These are phyloP conservation scores for Pseudochaenichthys georgianus DNA, from an alignment of 2,797 vertebrate genomes.

Conservation along the genomic window DNA sequence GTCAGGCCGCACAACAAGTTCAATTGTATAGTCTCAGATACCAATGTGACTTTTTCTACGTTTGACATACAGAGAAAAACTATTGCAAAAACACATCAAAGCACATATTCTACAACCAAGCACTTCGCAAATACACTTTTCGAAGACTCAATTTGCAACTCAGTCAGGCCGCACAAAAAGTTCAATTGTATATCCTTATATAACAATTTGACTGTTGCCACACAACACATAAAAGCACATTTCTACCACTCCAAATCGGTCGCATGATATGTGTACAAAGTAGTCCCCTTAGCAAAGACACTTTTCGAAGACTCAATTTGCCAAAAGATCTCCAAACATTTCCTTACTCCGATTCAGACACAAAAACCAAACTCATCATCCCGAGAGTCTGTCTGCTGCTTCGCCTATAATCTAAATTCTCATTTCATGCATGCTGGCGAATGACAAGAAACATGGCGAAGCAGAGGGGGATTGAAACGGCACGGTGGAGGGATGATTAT, in stretches of 20 bases:
- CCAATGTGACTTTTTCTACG: no score
- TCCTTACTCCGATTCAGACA: conserved; percentile 11
- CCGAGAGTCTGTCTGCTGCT: conserved; percentile 8
- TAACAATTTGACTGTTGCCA: neutral
- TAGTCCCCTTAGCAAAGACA: no score
- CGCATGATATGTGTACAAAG: no score
- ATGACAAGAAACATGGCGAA: conserved; percentile 33
- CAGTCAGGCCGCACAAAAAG: no score
- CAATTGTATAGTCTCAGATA: no score
- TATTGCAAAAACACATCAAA: no score
- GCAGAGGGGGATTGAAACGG: conserved; percentile 52
- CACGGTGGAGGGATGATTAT: conserved; percentile 60
- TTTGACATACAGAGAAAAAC: no score
- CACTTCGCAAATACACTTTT: no score
- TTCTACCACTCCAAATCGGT: no score
- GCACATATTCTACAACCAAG: no score
- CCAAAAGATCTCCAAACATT: conserved; percentile 1
- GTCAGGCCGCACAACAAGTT: conserved; percentile 22
- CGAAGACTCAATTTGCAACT: no score
- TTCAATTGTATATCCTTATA: conserved; percentile 4
- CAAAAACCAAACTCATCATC: conserved; percentile 19
- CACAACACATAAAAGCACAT: neutral
- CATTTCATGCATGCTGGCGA: conserved; percentile 43
- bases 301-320: neutral
- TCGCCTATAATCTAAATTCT: conserved; percentile 47